These are phyloP conservation scores for Erebia aethiops DNA, from an alignment of 2,888 invertebrate species.

Conservation along the genomic window DNA sequence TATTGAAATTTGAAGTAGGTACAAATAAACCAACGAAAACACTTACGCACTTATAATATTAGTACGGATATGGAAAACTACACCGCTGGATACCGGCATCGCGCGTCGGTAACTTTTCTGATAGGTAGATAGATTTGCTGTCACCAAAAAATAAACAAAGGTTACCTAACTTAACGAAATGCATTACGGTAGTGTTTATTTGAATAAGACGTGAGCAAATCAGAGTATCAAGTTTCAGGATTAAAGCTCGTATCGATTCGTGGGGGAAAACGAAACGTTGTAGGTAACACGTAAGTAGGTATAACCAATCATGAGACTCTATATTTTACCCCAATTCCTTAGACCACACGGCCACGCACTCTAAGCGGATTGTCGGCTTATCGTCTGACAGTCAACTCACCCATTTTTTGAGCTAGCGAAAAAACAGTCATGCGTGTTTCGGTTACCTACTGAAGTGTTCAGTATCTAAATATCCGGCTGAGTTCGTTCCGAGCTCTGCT, in stretches of 20 bases:
- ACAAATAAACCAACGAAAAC: too few relatives aligned
- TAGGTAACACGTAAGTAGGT: not conserved
- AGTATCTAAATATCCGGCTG: not conserved
- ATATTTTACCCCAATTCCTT: slow-evolving; percentile 75
- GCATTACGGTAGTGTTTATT: not conserved
- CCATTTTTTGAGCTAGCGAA: slow-evolving; percentile 74
- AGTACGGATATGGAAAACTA: too few relatives aligned
- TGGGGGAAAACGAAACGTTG: slow-evolving; percentile 38
- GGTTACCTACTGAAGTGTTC: slow-evolving; percentile 4
- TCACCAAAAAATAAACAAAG: too few relatives aligned
- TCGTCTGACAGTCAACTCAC: slow-evolving; percentile 70
- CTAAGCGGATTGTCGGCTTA: slow-evolving; percentile 81
- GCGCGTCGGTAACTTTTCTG: too few relatives aligned
- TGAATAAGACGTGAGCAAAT: not conserved
- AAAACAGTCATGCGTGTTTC: slow-evolving; percentile 43
- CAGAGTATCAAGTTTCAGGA: not conserved
- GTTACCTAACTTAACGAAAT: not conserved
- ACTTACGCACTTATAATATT: too few relatives aligned
- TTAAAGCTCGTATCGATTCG: slow-evolving; percentile 5
- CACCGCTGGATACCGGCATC: too few relatives aligned
- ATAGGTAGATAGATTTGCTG: too few relatives aligned
- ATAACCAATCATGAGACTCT: slow-evolving; percentile 65
- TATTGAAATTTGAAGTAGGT: too few relatives aligned
- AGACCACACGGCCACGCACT: slow-evolving; percentile 62
- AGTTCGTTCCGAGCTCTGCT: too few relatives aligned